Conservation (phyloP, 2,797 vertebrate genomes). For the Steatocranus sp. region DNA sequence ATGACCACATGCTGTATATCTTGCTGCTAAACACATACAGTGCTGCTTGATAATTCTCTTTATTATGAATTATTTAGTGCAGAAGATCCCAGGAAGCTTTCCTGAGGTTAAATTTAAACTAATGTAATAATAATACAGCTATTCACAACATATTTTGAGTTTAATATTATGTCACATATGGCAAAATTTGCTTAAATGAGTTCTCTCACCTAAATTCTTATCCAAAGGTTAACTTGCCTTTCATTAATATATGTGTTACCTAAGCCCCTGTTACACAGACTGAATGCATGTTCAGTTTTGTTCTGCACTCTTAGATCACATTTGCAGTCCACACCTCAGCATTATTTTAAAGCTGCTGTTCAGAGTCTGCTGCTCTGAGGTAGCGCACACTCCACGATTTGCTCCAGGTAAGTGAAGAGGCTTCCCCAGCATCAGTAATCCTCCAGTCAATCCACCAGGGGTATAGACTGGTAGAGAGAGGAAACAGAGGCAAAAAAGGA, state of each 20-base stretch:
- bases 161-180: background rate
- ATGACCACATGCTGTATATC: background rate
- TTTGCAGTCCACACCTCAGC: background rate
- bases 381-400: background rate
- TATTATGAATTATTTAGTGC: background rate
- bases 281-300: background rate
- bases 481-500: slow-evolving; percentile 12
- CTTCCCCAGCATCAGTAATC: slow-evolving; percentile 35
- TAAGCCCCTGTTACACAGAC: background rate
- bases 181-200: background rate
- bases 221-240: background rate
- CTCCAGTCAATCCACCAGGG: slow-evolving; percentile 32
- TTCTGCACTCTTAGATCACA: background rate
- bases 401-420: slow-evolving; percentile 42
- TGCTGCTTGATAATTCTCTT: background rate
- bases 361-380: background rate
- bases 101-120: background rate
- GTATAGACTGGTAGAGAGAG: background rate
- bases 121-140: background rate
- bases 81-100: background rate
- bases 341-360: slow-evolving; percentile 16
- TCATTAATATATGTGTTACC: background rate
- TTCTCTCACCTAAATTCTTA: background rate
- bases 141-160: background rate
- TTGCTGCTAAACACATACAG: background rate